Conservation (phyloP, 2,888 invertebrate species). For the Anthrax anthrax region DNA sequence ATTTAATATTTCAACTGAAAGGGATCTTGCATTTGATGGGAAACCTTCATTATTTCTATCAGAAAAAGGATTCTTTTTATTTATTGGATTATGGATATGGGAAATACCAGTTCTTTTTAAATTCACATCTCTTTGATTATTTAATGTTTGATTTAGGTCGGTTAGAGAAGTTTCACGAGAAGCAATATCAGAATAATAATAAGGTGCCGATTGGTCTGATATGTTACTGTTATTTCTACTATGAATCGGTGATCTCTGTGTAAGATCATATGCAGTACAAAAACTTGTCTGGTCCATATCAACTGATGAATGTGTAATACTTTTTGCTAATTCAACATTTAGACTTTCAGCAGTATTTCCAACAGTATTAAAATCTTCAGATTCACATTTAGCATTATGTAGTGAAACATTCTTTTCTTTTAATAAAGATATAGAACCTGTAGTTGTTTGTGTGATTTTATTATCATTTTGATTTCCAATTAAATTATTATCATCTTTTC, state of each 20-base stretch:
- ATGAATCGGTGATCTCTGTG: slow-evolving; percentile 36
- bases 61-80: slow-evolving; percentile 28
- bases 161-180: background rate
- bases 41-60: background rate
- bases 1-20: slow-evolving; percentile 50
- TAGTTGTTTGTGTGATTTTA: background rate
- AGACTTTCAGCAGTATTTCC: background rate
- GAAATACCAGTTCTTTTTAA: slow-evolving; percentile 50
- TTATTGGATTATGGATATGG: slow-evolving; percentile 57
- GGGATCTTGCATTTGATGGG: slow-evolving; percentile 40
- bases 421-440: slow-evolving; percentile 10
- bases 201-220: slow-evolving; percentile 60
- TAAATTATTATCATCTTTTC: slow-evolving; percentile 3
- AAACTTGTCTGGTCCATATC: slow-evolving; percentile 16
- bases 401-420: slow-evolving; percentile 16
- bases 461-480: background rate
- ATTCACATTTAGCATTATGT: slow-evolving; percentile 16
- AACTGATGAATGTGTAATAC: slow-evolving; percentile 18
- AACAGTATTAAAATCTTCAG: slow-evolving; percentile 12
- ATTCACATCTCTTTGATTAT: slow-evolving; percentile 57
- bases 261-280: slow-evolving; percentile 18
- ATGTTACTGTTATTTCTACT: slow-evolving; percentile 45
- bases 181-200: slow-evolving; percentile 62
- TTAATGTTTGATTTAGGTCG: slow-evolving; percentile 35
- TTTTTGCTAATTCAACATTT: slow-evolving; percentile 14